Base-by-base conservation (phyloP, 2,113 vertebrate genomes). In the Hemiscyllium ocellatum region DNA sequence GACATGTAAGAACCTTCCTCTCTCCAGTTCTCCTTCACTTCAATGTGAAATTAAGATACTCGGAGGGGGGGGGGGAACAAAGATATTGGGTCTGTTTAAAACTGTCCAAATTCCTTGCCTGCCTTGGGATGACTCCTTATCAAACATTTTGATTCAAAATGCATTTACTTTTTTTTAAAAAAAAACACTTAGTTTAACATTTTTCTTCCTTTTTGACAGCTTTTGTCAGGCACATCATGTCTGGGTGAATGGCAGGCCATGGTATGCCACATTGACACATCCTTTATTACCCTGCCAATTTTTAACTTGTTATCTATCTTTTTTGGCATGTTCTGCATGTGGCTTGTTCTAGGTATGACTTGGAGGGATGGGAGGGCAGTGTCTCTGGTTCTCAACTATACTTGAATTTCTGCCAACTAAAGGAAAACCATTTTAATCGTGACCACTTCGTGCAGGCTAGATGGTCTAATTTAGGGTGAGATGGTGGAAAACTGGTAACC, bases 141-240 rank as follows among this genome's bases (percentile, higher is more conserved):
- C 42, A 24, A 72, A 72, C 19, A 52, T 4, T 10, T 83, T 78
- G 69, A 24, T 83, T 66, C 37, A 95, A 68, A 56, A 24, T 78
- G 78, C 37, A 33, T 37, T 76, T 95, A 4, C 52, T 42, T 83
- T 26, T 78, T 70, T 7, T 83, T 24, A 6, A 47, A 47, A 47
- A 47, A 47, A 47, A 20, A 6, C 33, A 66, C 24, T 94, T n/a
- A 52, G 80, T 85, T 85, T 95, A 96, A 96, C 96, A 97, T 96
- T 96, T 96, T 96, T 97, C 97, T 98, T 98, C 97, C 97, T 97
- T 97, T 97, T 96, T 96, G 95, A 97, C 97, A 97, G 98, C 97
- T n/a, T 98, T 98, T 98, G 97, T 98, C 97, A 97, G 97, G 96
- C 97, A 97, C 97, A 98, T 98, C 97, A 97, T 98, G 97, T 97